Evolutionary conservation across 2,888 invertebrate species (phyloP).

Genomic region (Alviniconcha strummeri): DNA sequence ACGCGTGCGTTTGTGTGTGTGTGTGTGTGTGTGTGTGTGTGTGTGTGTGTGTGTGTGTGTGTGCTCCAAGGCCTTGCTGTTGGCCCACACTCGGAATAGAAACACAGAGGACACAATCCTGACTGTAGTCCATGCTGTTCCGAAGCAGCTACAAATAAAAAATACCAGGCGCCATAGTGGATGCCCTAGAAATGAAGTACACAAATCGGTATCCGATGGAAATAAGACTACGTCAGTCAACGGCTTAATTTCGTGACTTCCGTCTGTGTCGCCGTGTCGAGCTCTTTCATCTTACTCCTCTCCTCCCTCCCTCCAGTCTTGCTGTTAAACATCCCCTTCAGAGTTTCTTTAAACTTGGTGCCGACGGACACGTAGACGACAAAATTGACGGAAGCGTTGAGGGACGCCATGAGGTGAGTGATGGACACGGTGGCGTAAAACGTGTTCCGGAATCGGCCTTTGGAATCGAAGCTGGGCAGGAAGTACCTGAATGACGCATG

Average conservation of each 20-base stretch:
- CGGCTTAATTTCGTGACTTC: not conserved
- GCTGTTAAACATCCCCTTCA: not conserved
- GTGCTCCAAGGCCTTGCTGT: not conserved
- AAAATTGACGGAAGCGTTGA: constrained; percentile 8
- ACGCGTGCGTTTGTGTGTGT: not conserved
- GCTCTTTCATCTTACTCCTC: not conserved
- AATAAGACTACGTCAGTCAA: not conserved
- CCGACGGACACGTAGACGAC: constrained; percentile 6
- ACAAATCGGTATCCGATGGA: not conserved
- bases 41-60: not conserved
- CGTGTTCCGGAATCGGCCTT: not conserved
- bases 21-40: not conserved
- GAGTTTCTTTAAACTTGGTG: not conserved
- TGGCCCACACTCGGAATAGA: not conserved
- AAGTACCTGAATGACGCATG: not conserved
- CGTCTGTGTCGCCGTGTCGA: not conserved
- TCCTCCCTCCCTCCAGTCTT: not conserved
- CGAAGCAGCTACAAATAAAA: too few relatives aligned
- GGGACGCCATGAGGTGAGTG: not conserved
- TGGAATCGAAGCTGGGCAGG: not conserved
- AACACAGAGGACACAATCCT: too few relatives aligned
- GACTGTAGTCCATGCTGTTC: too few relatives aligned
- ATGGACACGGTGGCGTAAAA: not conserved
- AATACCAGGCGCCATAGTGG: too few relatives aligned
- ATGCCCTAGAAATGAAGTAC: too few relatives aligned